Evolutionary conservation across 2,888 invertebrate genomes (phyloP).

Genomic region (Eristalis arbustorum): DNA sequence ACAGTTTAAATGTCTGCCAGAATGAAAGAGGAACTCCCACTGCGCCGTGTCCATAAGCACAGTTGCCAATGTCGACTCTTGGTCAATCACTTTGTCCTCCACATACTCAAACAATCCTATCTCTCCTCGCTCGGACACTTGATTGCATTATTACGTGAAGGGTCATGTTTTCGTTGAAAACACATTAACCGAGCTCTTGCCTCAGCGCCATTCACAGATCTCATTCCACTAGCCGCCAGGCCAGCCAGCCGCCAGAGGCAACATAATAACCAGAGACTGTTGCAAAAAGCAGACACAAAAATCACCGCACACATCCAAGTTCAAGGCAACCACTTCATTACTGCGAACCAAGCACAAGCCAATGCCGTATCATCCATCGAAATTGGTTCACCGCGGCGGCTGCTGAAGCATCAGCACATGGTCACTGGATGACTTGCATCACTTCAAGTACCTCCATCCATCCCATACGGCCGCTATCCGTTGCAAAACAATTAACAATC

Average conservation of each 20-base stretch:
- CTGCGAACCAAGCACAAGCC: conserved; percentile 39
- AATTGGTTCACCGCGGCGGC: conserved; percentile 23
- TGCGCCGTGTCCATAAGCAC: neutral
- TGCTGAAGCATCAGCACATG: neutral
- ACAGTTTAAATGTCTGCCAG: neutral
- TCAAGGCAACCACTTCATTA: conserved; percentile 38
- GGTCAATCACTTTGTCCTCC: neutral
- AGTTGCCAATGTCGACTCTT: neutral
- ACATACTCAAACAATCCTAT: neutral
- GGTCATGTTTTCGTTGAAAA: conserved; percentile 10
- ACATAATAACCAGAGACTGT: neutral
- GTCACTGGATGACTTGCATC: conserved; percentile 19
- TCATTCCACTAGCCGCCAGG: neutral
- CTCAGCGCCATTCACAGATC: neutral
- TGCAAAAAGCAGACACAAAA: conserved; percentile 35
- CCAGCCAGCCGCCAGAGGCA: neutral
- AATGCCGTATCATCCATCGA: conserved; percentile 1
- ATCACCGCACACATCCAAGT: conserved; percentile 32
- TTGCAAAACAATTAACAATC: conserved; percentile 31
- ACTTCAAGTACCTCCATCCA: neutral
- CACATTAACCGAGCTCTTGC: conserved; percentile 4
- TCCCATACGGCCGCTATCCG: neutral
- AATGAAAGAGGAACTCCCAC: neutral
- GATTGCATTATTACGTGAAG: neutral
- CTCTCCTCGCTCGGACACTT: neutral